phyloP scores from a whole-genome alignment of 2,888 invertebrate genomes.

The Cryptus armator region DNA sequence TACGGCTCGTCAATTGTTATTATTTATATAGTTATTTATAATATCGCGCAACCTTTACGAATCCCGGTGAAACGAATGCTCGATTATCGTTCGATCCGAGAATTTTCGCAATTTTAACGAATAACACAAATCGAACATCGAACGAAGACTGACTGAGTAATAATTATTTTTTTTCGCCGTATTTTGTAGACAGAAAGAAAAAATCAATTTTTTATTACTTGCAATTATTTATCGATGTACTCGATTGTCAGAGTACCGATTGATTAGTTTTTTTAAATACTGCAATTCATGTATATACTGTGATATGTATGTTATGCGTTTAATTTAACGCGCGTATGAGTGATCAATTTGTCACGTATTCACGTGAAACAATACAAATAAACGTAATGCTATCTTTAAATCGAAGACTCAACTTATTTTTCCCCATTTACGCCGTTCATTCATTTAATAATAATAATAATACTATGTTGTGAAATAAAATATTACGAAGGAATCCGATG shows the following conservation, averaged over 20 bases:
- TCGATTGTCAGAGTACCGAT: background rate
- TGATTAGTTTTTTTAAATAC: background rate
- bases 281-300: slow-evolving; percentile 44
- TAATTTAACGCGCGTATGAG: slow-evolving; percentile 1
- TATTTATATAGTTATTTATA: slow-evolving; percentile 49
- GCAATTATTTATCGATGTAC: background rate
- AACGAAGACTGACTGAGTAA: slow-evolving; percentile 61
- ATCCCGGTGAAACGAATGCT: slow-evolving; percentile 14
- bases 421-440: background rate
- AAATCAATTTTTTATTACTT: background rate
- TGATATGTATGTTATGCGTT: slow-evolving; percentile 50
- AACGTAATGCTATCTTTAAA: slow-evolving; percentile 19
- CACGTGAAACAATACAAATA: slow-evolving; percentile 20
- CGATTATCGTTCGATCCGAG: slow-evolving; percentile 7
- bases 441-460: background rate
- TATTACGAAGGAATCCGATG: too few species aligned
- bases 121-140: slow-evolving; percentile 4
- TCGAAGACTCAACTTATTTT: background rate
- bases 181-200: slow-evolving; percentile 20
- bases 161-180: slow-evolving; percentile 30
- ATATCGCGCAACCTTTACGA: slow-evolving; percentile 10
- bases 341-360: slow-evolving; percentile 23
- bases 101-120: slow-evolving; percentile 3
- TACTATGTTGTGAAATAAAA: too few species aligned
- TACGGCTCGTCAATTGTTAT: background rate